Percentiles rank a stretch among this genome's conserved stretches.
Conservation (phyloP, 2,797 vertebrate genomes). For the Vireo griseus region DNA sequence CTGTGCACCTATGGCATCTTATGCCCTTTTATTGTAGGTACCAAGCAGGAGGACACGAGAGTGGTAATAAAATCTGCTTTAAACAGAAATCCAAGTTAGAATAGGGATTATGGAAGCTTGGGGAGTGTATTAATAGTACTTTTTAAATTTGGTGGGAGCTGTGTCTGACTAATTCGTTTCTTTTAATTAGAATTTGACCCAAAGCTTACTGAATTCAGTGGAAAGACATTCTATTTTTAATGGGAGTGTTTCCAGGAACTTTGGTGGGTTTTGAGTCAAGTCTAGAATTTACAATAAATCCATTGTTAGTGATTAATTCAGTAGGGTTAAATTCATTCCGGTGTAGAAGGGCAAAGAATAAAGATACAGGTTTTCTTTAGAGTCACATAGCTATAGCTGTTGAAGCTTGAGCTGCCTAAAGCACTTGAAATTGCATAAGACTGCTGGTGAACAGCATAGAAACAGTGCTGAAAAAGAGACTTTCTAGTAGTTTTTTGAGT, state of each 20-base stretch:
- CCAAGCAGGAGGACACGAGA: background rate
- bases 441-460: background rate
- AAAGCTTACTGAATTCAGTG: background rate
- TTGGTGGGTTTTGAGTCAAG: background rate
- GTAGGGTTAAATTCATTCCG: background rate
- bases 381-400: background rate
- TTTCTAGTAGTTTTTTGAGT: conserved; percentile 18
- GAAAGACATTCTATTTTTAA: background rate
- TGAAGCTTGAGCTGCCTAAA: background rate
- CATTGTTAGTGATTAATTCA: background rate
- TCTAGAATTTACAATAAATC: background rate
- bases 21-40: conserved; percentile 9
- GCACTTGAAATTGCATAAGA: fast-evolving
- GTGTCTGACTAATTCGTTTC: background rate
- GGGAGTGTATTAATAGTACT: background rate
- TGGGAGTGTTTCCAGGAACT: background rate
- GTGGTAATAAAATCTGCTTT: background rate
- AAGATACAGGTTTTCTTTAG: background rate
- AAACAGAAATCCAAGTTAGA: background rate
- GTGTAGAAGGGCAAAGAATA: background rate
- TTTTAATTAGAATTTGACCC: background rate
- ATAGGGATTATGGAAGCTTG: background rate
- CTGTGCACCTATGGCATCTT: background rate
- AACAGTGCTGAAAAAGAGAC: background rate
- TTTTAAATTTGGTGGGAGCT: background rate